phyloP scores from a whole-genome alignment of 2,113 vertebrate genomes.

The Engraulis encrasicolus region DNA sequence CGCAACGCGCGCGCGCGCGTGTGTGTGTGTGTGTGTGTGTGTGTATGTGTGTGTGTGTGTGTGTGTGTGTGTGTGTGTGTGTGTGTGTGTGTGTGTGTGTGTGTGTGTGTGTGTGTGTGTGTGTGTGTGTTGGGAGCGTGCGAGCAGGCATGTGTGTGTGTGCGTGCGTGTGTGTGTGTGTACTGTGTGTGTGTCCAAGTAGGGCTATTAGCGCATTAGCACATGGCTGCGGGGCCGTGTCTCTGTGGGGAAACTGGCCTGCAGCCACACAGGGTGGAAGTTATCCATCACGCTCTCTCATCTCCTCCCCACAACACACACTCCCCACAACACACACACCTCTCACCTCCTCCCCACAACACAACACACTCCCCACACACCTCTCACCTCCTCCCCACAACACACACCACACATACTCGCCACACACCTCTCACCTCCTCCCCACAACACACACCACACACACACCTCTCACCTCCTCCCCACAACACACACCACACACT shows the following conservation, averaged over 20 bases:
- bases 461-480: no score
- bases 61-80: neutral
- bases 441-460: no score
- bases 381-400: neutral
- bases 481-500: neutral
- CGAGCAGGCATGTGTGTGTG: no score
- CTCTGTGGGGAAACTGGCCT: slow-evolving; percentile 12
- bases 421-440: no score
- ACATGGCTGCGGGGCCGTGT: slow-evolving; percentile 11
- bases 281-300: slow-evolving; percentile 17
- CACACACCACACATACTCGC: neutral
- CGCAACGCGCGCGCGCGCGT: neutral
- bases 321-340: no score
- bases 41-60: no score
- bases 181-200: neutral
- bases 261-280: neutral
- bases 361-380: no score
- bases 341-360: no score
- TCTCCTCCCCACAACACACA: slow-evolving; percentile 1
- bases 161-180: neutral
- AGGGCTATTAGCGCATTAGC: slow-evolving; percentile 24
- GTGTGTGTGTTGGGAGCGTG: no score
- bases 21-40: no score
- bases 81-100: neutral
- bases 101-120: no score